A percentile compares a stretch with the other conserved stretches of the same genome.
Evolutionary conservation across 1,140 invertebrate genomes (phyloP).

Genomic region (Stegodyphus dumicola): DNA sequence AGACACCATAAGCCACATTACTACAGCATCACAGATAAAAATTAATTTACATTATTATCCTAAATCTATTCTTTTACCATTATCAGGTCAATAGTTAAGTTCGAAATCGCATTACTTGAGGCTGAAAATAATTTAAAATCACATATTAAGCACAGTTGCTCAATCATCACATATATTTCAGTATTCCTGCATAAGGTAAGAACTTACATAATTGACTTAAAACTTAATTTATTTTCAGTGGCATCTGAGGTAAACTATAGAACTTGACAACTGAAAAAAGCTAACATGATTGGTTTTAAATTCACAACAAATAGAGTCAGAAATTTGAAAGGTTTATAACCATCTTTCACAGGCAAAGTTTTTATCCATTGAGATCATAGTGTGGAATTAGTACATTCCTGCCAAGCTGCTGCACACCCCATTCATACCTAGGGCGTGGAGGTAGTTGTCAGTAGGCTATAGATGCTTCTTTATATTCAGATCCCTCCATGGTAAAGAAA

Average conservation of each 20-base stretch:
- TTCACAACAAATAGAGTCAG: background rate
- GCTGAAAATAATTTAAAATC: too few relatives aligned
- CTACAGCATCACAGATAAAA: constrained; percentile 52
- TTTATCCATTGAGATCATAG: constrained; percentile 58
- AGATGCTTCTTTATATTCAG: constrained; percentile 99
- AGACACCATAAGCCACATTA: constrained; percentile 33
- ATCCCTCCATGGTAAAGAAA: constrained; percentile 98
- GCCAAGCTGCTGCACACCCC: constrained; percentile 51
- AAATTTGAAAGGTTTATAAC: background rate
- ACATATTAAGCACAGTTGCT: too few relatives aligned
- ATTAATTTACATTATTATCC: background rate
- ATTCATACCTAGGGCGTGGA: constrained; percentile 59
- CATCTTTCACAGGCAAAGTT: background rate
- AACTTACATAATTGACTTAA: background rate
- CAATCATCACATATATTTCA: background rate
- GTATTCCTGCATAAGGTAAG: background rate
- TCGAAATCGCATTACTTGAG: too few relatives aligned
- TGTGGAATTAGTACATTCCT: constrained; percentile 54
- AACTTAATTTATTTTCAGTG: background rate
- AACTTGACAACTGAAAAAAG: background rate
- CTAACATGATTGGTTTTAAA: background rate
- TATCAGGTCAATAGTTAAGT: too few relatives aligned
- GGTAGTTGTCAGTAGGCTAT: constrained; percentile 61
- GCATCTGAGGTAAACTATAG: background rate
- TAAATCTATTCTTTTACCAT: too few relatives aligned